Evolutionary conservation across 1,140 invertebrate species (phyloP).

Genomic region (Anoplolepis gracilipes): DNA sequence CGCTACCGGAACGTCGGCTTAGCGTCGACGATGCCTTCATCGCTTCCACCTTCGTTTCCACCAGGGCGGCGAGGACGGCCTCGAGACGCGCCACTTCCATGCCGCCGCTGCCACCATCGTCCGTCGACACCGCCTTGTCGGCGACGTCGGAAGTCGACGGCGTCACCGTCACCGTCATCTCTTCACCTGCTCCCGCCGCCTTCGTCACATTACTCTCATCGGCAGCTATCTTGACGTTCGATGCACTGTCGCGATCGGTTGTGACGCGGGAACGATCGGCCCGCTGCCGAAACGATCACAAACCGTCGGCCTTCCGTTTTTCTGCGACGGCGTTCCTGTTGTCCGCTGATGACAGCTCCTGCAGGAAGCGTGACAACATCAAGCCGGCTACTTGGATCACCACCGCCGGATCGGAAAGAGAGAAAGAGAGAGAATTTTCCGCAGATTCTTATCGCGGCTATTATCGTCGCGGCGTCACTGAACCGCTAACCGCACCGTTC

Average conservation of each 20-base stretch:
- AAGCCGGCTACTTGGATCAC: constrained; percentile 24
- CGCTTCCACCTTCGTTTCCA: constrained; percentile 88
- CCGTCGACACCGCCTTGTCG: constrained; percentile 90
- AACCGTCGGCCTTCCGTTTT: constrained; percentile 19
- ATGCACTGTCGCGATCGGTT: constrained; percentile 11
- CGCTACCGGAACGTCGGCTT: constrained; percentile 79
- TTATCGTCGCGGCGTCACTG: not conserved
- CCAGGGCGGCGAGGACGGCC: constrained; percentile 88
- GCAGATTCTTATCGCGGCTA: constrained; percentile 8
- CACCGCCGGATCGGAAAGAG: not conserved
- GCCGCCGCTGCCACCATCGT: constrained; percentile 84
- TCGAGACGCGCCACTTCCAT: constrained; percentile 88
- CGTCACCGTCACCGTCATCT: constrained; percentile 82
- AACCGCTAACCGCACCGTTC: not conserved
- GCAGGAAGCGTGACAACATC: constrained; percentile 68
- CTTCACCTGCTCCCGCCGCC: constrained; percentile 47
- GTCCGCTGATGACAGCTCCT: constrained; percentile 61
- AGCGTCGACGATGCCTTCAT: constrained; percentile 81
- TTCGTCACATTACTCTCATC: constrained; percentile 63
- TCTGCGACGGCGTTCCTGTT: constrained; percentile 33
- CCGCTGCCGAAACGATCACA: constrained; percentile 67
- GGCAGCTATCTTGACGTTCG: constrained; percentile 42
- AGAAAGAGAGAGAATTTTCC: not conserved
- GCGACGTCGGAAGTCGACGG: constrained; percentile 86
- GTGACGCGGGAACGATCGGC: constrained; percentile 52